Evolutionary conservation across 2,113 vertebrate genomes (phyloP).

Genomic region (Stigmatopora nigra): DNA sequence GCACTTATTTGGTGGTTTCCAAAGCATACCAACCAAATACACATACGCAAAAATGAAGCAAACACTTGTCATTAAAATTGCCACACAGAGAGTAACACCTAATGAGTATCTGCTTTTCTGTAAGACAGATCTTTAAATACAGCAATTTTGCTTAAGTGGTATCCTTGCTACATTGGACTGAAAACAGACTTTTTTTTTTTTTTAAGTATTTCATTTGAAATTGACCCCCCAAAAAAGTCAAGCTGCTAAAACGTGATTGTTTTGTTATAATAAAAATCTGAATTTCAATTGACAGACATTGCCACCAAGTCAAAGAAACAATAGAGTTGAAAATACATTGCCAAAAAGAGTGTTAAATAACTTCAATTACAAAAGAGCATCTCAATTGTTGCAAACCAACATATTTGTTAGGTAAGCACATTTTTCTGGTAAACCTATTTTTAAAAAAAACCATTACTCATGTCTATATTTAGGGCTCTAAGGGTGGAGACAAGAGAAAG

Average conservation of each 20-base stretch:
- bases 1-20: conserved; percentile 42
- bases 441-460: not conserved
- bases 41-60: conserved; percentile 23
- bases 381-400: not conserved
- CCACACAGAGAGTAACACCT: conserved; percentile 45
- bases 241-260: not conserved
- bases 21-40: not conserved
- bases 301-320: no score
- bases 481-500: conserved; percentile 17
- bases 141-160: conserved; percentile 19
- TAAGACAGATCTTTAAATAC: conserved; percentile 23
- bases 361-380: no score
- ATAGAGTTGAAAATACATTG: no score
- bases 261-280: no score
- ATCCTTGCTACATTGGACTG: conserved; percentile 7
- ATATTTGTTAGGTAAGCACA: not conserved
- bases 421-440: not conserved
- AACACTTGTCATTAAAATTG: conserved; percentile 47
- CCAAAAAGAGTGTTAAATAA: no score
- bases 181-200: not conserved
- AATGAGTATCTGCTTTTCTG: conserved; percentile 39
- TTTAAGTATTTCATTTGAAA: not conserved
- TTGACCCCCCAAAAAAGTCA: not conserved
- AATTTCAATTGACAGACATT: no score
- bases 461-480: not conserved